A percentile compares a stretch with the other conserved stretches of the same genome.
Conservation (phyloP, 2,797 vertebrate species). For the Ataeniobius toweri region DNA sequence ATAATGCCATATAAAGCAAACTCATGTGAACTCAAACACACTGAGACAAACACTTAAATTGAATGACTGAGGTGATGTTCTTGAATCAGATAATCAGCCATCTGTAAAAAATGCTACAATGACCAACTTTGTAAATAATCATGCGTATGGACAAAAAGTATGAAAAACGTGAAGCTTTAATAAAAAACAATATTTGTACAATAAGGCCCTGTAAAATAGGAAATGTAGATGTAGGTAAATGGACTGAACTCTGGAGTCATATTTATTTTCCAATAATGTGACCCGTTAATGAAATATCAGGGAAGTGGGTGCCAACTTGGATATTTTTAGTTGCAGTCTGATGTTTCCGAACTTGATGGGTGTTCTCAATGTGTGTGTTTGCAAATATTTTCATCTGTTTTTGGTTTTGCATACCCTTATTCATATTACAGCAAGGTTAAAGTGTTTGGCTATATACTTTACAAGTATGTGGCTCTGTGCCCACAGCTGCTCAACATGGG, state of each 20-base stretch:
- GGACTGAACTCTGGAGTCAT: constrained; percentile 25
- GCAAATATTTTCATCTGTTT: constrained; percentile 55
- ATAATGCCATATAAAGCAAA: background rate
- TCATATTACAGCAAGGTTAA: constrained; percentile 28
- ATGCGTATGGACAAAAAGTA: constrained; percentile 12
- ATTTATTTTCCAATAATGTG: constrained; percentile 59
- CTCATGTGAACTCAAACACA: constrained; percentile 21
- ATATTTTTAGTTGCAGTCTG: constrained; percentile 29
- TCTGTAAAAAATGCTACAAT: constrained; percentile 59
- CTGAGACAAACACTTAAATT: background rate
- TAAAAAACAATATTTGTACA: constrained; percentile 57
- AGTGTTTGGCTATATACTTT: constrained; percentile 19
- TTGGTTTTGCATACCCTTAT: constrained; percentile 22
- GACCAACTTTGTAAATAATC: constrained; percentile 39
- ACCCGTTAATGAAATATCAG: constrained; percentile 42
- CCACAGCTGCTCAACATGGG: constrained; percentile 44
- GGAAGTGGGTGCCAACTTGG: constrained; percentile 22
- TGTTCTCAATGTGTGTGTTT: constrained; percentile 54
- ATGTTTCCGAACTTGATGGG: constrained; percentile 65
- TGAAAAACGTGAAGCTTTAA: constrained; percentile 56
- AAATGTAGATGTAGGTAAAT: constrained; percentile 33
- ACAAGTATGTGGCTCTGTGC: constrained; percentile 40
- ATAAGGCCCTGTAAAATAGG: constrained; percentile 49
- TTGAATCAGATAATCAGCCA: constrained; percentile 45
- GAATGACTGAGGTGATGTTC: constrained; percentile 28